Percentiles rank a stretch among this genome's conserved stretches.
Conservation (phyloP, 2,888 invertebrate species). For the Fragum sueziense region DNA sequence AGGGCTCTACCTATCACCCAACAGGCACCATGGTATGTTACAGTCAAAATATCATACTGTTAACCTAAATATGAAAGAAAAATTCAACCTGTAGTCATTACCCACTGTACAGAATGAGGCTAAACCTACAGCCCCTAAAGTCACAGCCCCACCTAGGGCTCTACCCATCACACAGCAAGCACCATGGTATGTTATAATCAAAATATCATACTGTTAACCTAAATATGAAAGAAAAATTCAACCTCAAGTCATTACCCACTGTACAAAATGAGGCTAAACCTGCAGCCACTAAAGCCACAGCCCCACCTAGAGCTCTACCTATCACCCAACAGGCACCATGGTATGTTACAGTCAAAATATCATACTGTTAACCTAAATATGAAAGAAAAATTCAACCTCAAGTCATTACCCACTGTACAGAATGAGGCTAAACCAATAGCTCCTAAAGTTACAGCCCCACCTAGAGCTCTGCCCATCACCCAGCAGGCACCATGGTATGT, state of each 20-base stretch:
- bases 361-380: no score
- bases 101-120: constrained; percentile 57
- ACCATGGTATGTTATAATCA: constrained; percentile 73
- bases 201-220: no score
- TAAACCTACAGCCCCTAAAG: constrained; percentile 37
- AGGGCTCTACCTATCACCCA: constrained; percentile 63
- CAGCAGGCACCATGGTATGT: no score
- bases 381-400: no score
- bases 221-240: constrained; percentile 82
- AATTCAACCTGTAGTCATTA: constrained; percentile 78
- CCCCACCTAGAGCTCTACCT: constrained; percentile 60
- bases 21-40: constrained; percentile 70
- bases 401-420: no score
- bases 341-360: no score
- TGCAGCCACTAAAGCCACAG: constrained; percentile 27
- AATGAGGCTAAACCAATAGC: no score
- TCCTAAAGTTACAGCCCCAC: no score
- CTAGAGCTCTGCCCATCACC: no score
- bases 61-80: constrained; percentile 82
- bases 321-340: constrained; percentile 68
- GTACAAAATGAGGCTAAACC: constrained; percentile 53
- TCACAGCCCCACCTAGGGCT: constrained; percentile 49
- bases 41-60: no score
- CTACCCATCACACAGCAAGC: constrained; percentile 62
- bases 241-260: constrained; percentile 72